A percentile compares a stretch with the other conserved stretches of the same genome.
These are phyloP conservation scores for Ramphastos sulfuratus DNA, from an alignment of 2,113 vertebrate genomes.

Conservation along the genomic window DNA sequence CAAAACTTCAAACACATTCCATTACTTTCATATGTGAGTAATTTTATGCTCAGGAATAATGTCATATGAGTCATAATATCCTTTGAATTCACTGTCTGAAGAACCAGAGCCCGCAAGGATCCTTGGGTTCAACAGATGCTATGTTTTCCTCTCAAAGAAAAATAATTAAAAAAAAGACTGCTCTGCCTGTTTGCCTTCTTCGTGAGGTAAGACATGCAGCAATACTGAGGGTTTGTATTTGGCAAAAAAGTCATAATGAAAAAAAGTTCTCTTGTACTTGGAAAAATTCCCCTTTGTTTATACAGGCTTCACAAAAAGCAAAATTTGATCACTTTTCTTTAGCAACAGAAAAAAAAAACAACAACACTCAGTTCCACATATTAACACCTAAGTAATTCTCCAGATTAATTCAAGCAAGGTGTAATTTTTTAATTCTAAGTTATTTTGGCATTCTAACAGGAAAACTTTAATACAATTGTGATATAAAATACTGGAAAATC, in stretches of 20 bases:
- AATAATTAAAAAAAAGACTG: not conserved
- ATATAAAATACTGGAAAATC: not conserved
- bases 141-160: conserved; percentile 1
- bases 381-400: not conserved
- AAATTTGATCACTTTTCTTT: not conserved
- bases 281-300: not conserved
- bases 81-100: conserved; percentile 62
- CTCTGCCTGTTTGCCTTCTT: not conserved
- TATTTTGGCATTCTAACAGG: not conserved
- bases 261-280: not conserved
- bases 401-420: not conserved
- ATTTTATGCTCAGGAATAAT: conserved; percentile 61
- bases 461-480: not conserved
- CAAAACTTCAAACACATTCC: conserved; percentile 64
- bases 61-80: conserved; percentile 64
- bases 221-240: not conserved
- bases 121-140: conserved; percentile 23
- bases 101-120: conserved; percentile 51
- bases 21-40: conserved; percentile 64
- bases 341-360: not conserved
- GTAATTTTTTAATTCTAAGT: not conserved
- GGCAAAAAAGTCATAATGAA: not conserved
- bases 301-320: not conserved
- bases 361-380: not conserved
- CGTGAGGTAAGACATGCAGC: not conserved